Conservation (phyloP, 1,140 invertebrate species). For the Diploscapter pachys region DNA sequence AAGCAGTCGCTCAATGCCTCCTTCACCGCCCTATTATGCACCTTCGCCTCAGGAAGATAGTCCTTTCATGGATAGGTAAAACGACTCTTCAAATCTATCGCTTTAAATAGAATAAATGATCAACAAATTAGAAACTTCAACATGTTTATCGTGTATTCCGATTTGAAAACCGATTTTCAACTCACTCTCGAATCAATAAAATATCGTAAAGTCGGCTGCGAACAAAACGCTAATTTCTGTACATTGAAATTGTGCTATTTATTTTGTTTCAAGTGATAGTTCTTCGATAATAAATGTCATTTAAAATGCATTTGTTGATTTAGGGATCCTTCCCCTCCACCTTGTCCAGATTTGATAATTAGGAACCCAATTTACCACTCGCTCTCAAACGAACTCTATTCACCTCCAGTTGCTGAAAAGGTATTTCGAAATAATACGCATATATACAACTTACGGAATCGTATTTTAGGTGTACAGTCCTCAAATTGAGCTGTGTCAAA, state of each 20-base stretch:
- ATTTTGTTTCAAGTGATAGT: neutral
- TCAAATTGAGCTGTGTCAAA: neutral
- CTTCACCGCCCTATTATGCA: conserved; percentile 15
- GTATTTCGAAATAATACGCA: neutral
- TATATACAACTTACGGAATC: too few species aligned
- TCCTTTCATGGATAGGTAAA: conserved; percentile 26
- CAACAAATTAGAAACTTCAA: neutral
- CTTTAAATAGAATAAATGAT: neutral
- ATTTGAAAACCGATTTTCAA: neutral
- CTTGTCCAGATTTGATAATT: conserved; percentile 21
- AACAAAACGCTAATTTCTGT: neutral
- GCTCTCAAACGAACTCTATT: conserved; percentile 14
- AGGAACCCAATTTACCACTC: conserved; percentile 28
- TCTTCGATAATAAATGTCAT: neutral
- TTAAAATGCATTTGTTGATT: neutral
- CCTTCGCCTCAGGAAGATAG: conserved; percentile 21
- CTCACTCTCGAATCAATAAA: neutral
- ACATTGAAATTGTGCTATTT: neutral
- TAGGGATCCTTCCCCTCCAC: conserved; percentile 6
- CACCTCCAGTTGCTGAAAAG: conserved; percentile 10
- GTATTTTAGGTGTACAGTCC: neutral
- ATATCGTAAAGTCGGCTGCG: neutral
- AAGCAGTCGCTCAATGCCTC: conserved; percentile 7
- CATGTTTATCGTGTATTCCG: neutral
- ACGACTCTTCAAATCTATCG: neutral